phyloP scores from a whole-genome alignment of 2,797 vertebrate species.

The Hypotaenidia philippensis region DNA sequence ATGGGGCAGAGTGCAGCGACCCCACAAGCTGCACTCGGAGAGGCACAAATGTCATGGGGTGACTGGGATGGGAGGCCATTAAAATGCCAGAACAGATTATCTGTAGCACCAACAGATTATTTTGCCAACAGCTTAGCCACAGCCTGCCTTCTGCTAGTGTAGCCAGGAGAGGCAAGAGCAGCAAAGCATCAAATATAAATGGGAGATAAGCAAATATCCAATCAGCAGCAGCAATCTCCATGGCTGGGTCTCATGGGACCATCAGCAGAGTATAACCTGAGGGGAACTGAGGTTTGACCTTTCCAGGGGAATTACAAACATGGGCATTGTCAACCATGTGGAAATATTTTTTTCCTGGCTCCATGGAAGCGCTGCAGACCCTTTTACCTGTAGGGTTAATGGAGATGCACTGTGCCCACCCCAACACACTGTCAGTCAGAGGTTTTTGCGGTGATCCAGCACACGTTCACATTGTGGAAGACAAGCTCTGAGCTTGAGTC shows the following conservation, averaged over 20 bases:
- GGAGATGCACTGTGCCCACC: background rate
- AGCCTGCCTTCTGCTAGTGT: background rate
- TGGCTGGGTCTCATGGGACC: background rate
- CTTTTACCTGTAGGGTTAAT: background rate
- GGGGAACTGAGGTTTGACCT: slow-evolving; percentile 2
- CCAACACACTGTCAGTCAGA: accelerated
- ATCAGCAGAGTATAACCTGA: background rate
- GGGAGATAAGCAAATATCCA: background rate
- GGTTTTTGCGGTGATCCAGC: background rate
- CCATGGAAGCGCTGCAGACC: accelerated
- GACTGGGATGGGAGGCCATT: background rate
- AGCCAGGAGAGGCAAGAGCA: background rate
- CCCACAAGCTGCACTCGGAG: background rate
- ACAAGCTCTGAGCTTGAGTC: background rate
- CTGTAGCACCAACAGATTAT: background rate
- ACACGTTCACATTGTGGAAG: background rate
- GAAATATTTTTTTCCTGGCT: background rate
- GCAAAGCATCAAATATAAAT: background rate
- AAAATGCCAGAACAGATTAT: background rate
- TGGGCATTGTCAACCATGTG: background rate
- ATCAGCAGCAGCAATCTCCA: background rate
- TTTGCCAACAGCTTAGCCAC: background rate
- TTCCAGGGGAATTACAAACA: background rate
- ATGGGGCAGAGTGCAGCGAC: background rate
- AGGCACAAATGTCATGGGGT: accelerated